Conservation (phyloP, 2,113 vertebrate species). For the Carassius carassius region DNA sequence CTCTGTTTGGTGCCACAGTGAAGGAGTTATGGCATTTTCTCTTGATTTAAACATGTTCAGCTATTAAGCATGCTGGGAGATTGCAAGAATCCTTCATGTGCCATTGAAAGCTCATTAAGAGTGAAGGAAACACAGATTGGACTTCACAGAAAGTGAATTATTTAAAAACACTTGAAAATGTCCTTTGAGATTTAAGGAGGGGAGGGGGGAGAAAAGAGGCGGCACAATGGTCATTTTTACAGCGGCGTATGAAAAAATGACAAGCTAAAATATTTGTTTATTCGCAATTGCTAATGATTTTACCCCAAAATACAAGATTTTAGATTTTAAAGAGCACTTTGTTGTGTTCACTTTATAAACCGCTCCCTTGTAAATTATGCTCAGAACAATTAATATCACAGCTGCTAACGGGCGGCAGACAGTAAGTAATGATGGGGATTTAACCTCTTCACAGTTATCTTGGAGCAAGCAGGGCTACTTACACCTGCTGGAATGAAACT, state of each 20-base stretch:
- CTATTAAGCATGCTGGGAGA: conserved; percentile 65
- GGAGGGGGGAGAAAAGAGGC: conserved; percentile 13
- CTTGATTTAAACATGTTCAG: conserved; percentile 31
- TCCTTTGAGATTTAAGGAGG: conserved; percentile 51
- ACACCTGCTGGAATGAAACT: neutral
- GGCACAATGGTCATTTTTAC: conserved; percentile 32
- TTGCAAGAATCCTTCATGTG: conserved; percentile 60
- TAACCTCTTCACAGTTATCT: neutral
- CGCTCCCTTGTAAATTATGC: neutral
- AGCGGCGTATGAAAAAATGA: no score
- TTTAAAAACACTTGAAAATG: conserved; percentile 63
- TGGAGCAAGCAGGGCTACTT: neutral
- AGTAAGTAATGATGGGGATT: neutral
- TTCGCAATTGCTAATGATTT: neutral
- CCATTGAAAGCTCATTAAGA: conserved; percentile 71
- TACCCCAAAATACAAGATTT: neutral
- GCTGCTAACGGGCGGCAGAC: neutral
- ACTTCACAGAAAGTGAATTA: conserved; percentile 69
- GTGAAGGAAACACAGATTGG: conserved; percentile 65
- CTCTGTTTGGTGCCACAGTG: neutral
- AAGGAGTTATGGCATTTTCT: neutral
- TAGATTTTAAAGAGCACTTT: neutral
- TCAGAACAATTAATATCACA: neutral
- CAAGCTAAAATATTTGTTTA: neutral
- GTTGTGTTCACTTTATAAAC: neutral